Conservation (phyloP, 2,888 invertebrate genomes). For the Stegana nigrithorax region DNA sequence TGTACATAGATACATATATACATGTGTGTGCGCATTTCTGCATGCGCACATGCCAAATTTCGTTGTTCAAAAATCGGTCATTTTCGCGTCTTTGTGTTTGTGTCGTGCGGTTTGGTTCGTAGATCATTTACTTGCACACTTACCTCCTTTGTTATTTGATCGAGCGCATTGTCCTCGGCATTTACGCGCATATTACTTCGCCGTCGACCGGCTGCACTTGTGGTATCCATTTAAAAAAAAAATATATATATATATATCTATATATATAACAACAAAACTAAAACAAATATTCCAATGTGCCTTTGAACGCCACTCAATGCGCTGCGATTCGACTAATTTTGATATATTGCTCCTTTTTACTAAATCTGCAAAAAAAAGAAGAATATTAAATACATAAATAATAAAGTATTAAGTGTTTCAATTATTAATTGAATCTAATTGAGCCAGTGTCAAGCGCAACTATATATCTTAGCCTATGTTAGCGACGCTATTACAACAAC, state of each 20-base stretch:
- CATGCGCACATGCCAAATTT: no score
- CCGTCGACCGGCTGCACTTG: slow-evolving; percentile 74
- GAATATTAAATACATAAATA: neutral
- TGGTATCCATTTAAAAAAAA: slow-evolving; percentile 62
- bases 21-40: no score
- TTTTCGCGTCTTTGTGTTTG: no score
- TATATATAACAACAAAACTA: neutral
- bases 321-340: slow-evolving; percentile 1
- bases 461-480: neutral
- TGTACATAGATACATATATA: no score
- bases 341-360: neutral
- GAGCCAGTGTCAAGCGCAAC: neutral
- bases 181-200: slow-evolving; percentile 84
- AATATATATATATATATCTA: neutral
- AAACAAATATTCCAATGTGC: no score
- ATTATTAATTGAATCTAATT: no score
- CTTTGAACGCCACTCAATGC: neutral
- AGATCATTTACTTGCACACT: no score
- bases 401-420: no score
- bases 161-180: slow-evolving; percentile 97
- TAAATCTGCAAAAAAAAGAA: neutral
- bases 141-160: slow-evolving; percentile 98
- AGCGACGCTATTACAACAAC: neutral
- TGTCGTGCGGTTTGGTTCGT: no score
- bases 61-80: no score